These are phyloP conservation scores for Suricata suricatta DNA, from an alignment of 2,113 vertebrate genomes.

Conservation along the genomic window DNA sequence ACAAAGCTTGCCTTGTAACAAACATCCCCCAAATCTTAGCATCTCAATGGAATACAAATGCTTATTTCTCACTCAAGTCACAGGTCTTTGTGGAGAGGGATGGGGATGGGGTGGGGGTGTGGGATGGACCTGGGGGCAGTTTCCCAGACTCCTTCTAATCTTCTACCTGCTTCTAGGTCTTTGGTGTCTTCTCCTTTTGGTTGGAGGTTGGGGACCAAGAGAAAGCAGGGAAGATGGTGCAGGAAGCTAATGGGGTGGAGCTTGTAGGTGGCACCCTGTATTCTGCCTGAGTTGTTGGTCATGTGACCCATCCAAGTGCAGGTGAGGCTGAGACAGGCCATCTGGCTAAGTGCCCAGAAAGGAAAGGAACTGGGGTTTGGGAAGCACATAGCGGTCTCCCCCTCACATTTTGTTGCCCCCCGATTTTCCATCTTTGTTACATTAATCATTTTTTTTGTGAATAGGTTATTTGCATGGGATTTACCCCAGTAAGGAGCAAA, in stretches of 20 bases:
- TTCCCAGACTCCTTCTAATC: neutral
- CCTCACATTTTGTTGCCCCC: neutral
- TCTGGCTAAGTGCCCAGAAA: neutral
- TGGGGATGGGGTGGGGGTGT: neutral
- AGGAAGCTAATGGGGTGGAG: neutral
- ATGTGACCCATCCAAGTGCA: neutral
- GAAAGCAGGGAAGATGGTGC: neutral
- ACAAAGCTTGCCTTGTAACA: neutral
- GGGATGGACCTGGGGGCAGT: fast-evolving
- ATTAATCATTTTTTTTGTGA: neutral
- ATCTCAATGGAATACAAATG: neutral
- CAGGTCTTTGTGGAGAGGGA: neutral
- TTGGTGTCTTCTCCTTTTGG: neutral
- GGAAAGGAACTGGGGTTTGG: neutral
- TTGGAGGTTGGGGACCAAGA: neutral
- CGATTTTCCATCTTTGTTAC: neutral
- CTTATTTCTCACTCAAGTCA: neutral
- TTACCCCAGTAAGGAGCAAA: neutral
- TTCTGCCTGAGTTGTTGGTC: neutral
- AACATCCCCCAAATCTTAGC: neutral
- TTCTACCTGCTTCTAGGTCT: neutral
- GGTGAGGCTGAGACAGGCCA: neutral
- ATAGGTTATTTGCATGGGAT: neutral
- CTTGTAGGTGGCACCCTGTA: neutral
- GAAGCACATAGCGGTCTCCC: neutral